Percentiles rank a stretch among this genome's conserved stretches.
These are phyloP conservation scores for Dioctria linearis DNA, from an alignment of 2,888 invertebrate species.

Conservation along the genomic window DNA sequence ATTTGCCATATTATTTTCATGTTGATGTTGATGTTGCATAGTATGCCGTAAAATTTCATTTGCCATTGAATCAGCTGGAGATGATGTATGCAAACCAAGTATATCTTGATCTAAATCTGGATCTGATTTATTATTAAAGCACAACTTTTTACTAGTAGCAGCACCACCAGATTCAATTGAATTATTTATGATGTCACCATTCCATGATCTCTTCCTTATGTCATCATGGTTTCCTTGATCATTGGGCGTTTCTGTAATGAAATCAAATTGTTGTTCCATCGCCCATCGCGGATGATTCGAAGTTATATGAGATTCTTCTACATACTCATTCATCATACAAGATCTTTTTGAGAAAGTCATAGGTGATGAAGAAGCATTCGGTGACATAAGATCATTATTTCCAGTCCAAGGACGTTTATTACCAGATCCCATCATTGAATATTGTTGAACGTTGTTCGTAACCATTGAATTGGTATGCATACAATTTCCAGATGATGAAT, in stretches of 20 bases:
- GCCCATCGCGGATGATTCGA: conserved; percentile 56
- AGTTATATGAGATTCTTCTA: conserved; percentile 57
- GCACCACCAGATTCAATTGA: conserved; percentile 51
- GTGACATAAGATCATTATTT: conserved; percentile 58
- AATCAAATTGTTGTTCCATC: conserved; percentile 53
- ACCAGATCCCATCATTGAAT: conserved; percentile 45
- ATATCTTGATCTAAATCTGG: conserved; percentile 58
- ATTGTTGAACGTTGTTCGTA: conserved; percentile 47
- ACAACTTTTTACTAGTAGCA: conserved; percentile 58
- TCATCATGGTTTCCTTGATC: conserved; percentile 46
- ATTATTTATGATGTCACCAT: conserved; percentile 57
- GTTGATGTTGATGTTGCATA: conserved; percentile 43
- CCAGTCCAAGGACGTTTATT: conserved; percentile 59
- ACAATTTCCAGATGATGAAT: conserved; percentile 23
- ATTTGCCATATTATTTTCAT: conserved; percentile 17
- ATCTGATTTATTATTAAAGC: conserved; percentile 56
- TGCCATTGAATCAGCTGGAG: conserved; percentile 49
- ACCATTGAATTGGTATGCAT: conserved; percentile 30
- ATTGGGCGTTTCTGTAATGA: conserved; percentile 37
- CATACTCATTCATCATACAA: conserved; percentile 56
- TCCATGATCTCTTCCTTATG: conserved; percentile 59
- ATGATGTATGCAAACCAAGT: conserved; percentile 53
- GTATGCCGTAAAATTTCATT: conserved; percentile 56
- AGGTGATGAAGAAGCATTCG: conserved; percentile 59
- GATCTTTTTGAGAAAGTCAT: conserved; percentile 58